Percentiles rank a stretch among this genome's conserved stretches.
Conservation (phyloP, 2,113 vertebrate genomes). For the Excalfactoria chinensis region DNA sequence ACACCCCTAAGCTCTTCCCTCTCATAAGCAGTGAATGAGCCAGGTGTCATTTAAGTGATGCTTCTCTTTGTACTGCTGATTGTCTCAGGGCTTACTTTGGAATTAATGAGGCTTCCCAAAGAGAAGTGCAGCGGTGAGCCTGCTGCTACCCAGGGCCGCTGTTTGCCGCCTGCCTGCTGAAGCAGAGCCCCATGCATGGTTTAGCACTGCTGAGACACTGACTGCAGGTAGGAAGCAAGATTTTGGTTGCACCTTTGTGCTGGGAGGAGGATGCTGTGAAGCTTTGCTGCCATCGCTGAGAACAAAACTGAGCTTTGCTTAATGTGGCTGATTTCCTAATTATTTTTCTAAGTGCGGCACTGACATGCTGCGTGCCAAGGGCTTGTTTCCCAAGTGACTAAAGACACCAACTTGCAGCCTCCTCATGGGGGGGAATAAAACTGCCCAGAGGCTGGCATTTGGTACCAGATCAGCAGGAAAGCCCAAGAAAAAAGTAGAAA, state of each 20-base stretch:
- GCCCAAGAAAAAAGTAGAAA: neutral
- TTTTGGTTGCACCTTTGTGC: neutral
- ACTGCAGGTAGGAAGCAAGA: neutral
- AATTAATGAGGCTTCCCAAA: neutral
- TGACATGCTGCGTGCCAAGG: neutral
- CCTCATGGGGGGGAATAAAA: neutral
- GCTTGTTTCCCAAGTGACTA: neutral
- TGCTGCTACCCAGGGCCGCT: fast-evolving
- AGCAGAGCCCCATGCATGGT: no score
- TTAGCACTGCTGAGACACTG: neutral
- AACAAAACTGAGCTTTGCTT: neutral
- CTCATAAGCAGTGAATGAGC: neutral
- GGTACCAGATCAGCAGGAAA: neutral
- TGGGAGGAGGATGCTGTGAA: neutral
- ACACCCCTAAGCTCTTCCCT: neutral
- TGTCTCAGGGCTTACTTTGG: neutral
- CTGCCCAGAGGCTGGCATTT: neutral
- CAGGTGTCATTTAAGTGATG: neutral
- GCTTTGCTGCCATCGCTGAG: neutral
- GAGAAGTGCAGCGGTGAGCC: neutral
- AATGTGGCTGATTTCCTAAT: fast-evolving
- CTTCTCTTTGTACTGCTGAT: neutral
- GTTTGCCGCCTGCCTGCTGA: neutral
- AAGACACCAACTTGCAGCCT: neutral
- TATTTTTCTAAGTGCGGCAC: neutral